Percentiles rank a stretch among this genome's conserved stretches.
Evolutionary conservation across 2,888 invertebrate species (phyloP).

Genomic region (Liposcelis brunnea): DNA sequence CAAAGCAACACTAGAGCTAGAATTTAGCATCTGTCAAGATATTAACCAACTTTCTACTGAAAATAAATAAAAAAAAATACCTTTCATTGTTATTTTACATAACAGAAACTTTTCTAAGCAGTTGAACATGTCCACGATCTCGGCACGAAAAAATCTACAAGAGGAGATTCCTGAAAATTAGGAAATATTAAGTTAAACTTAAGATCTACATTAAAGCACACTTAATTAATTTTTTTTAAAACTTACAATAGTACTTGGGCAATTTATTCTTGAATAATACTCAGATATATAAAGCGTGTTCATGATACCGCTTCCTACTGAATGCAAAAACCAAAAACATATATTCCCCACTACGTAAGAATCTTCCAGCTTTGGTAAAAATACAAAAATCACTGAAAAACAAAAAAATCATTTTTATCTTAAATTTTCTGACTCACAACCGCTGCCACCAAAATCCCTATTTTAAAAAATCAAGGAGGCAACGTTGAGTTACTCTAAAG

Average conservation of each 20-base stretch:
- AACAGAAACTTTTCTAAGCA: not conserved
- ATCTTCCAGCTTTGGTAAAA: not conserved
- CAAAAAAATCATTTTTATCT: not conserved
- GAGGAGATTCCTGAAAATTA: not conserved
- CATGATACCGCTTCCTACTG: not conserved
- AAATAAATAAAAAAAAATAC: too few species aligned
- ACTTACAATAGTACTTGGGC: not conserved
- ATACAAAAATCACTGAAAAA: not conserved
- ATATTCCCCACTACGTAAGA: not conserved
- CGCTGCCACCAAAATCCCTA: too few species aligned
- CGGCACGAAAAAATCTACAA: not conserved
- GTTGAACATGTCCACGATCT: not conserved
- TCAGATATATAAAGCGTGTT: not conserved
- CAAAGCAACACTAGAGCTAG: too few species aligned
- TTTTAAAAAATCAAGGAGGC: too few species aligned
- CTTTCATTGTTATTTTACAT: too few species aligned
- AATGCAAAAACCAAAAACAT: not conserved
- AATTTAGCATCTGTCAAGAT: too few species aligned
- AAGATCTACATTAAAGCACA: too few species aligned
- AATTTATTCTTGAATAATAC: not conserved
- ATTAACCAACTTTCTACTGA: too few species aligned
- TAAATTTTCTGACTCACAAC: too few species aligned
- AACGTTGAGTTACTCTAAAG: too few species aligned
- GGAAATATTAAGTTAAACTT: too few species aligned
- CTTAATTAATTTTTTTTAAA: not conserved